Evolutionary conservation across 2,113 vertebrate species (phyloP), one percentile per base, ranked within the genome.

Genomic region (Syrmaticus mikado): DNA sequence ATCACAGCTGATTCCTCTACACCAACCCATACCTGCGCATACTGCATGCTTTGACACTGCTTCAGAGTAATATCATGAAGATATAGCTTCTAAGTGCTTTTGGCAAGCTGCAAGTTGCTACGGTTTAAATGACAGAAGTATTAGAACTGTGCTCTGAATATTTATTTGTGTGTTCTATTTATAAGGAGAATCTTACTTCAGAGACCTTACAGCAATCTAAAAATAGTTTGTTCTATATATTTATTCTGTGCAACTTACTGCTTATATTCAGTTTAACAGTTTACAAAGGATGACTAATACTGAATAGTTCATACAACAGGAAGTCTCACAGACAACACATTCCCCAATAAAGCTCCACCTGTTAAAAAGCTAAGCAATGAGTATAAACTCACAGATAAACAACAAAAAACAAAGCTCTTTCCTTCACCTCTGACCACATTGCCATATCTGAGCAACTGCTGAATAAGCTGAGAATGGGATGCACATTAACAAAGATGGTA

Each of bases 91-190:
- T 72, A 76, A 92, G 60, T 0, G 3, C 48, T 71, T 92, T 41
- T 91, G 84, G 58, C 75, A 74, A 53, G 50, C 25, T 43, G 21
- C 28, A 90, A 76, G 87, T 28, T 87, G 34, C 81, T 89, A 36
- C 74, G 45, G 74, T 87, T 82, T 85, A 92, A 94, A 71, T 60
- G 67, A 90, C 77, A 76, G 45, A 28, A 86, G 58, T 77, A 86
- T 94, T 45, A 85, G 58, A 76, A 66, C 53, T 76, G 27, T 79
- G 86, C 55, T 92, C 78, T 58, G 71, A 85, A 92, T 67, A 71
- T 82, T 89, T 22, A 3, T 82, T 91, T 83, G 76, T 55, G 41
- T 43, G 41, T 15, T 82, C 91, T 22, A 3, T 82, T 91, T 83
- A 80, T 55, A 46, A 67, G 89, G 45, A 85, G 20, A 85, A 73